Base-by-base conservation (phyloP, 2,113 vertebrate genomes). In the Genyomyrus donnyi region DNA sequence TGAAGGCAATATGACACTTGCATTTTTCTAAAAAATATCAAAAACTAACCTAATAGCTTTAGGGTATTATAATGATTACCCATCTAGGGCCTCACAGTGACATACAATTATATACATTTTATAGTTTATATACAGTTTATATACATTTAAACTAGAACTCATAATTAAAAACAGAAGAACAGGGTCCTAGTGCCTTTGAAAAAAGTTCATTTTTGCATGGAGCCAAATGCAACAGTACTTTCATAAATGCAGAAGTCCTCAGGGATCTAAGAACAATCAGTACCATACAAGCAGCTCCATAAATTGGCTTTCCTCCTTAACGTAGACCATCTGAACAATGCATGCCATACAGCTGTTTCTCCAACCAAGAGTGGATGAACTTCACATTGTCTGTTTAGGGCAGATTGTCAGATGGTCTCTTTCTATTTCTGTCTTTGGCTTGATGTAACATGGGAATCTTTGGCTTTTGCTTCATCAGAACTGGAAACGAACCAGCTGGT, bases 171-270 rank as follows among this genome's bases (percentile, higher is more conserved):
- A 74, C 66, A 74, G 66, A 74, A 35, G 66, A 35, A 27, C 3
- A 35, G 27, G n/a, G 27, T n/a, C 9, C 1, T 9, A n/a, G 1
- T n/a, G n/a, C 52, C 52, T 5, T 1, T 66, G n/a, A 66, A 27
- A 66, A 62, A 66, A 27, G 6, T 21, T 74, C n/a, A n/a, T n/a
- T n/a, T 35, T 74, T 74, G 27, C 27, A 74, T 11, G 8, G 3
- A 35, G 66, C 66, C 66, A 74, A 74, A 74, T 74, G 66, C 66
- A 70, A 70, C 66, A 70, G 66, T 74, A 74, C 66, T 74, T 74
- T 35, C 27, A 35, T 35, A 74, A 74, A 74, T 35, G 11, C 27
- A 74, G n/a, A 74, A 35, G 27, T 74, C 66, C 27, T 5, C 66
- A 35, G 3, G 27, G 66, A 74, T 35, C 31, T 15, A 74, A 74